These are phyloP conservation scores for Caenorhabditis remanei DNA, from an alignment of 1,140 invertebrate genomes.

Conservation along the genomic window DNA sequence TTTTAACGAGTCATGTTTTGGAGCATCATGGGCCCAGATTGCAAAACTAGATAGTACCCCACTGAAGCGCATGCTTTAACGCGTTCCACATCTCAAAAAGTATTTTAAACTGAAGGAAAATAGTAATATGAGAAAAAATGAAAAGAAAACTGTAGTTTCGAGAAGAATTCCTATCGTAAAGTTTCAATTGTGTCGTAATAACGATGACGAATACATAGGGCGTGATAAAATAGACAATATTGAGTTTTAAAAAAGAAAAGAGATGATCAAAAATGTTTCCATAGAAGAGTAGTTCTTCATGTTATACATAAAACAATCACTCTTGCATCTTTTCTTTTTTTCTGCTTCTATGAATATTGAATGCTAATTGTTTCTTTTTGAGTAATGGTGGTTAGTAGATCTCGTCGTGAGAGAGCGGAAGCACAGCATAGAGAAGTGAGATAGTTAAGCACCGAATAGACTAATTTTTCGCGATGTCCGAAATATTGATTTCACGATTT, in stretches of 20 bases:
- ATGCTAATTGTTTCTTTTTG: not conserved
- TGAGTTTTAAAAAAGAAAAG: not conserved
- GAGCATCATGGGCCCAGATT: too few species aligned
- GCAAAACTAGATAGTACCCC: too few species aligned
- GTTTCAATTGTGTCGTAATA: too few species aligned
- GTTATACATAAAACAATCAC: not conserved
- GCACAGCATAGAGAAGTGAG: not conserved
- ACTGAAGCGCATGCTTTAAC: too few species aligned
- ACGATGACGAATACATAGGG: too few species aligned
- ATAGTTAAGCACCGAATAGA: not conserved
- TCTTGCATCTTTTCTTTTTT: not conserved
- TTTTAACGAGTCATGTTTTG: too few species aligned
- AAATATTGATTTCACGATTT: slow-evolving; percentile 57
- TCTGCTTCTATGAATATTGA: slow-evolving; percentile 27
- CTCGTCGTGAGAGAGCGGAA: not conserved
- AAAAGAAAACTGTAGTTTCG: too few species aligned
- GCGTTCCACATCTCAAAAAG: too few species aligned
- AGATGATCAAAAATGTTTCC: not conserved
- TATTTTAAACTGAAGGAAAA: too few species aligned
- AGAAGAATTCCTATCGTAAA: too few species aligned
- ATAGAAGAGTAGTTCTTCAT: not conserved
- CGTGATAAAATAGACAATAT: too few species aligned
- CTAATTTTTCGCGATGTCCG: slow-evolving; percentile 7
- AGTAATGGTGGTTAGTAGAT: not conserved
- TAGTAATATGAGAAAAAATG: too few species aligned